Evolutionary conservation across 2,797 vertebrate species (phyloP).

Genomic region (Apogon talboti): DNA sequence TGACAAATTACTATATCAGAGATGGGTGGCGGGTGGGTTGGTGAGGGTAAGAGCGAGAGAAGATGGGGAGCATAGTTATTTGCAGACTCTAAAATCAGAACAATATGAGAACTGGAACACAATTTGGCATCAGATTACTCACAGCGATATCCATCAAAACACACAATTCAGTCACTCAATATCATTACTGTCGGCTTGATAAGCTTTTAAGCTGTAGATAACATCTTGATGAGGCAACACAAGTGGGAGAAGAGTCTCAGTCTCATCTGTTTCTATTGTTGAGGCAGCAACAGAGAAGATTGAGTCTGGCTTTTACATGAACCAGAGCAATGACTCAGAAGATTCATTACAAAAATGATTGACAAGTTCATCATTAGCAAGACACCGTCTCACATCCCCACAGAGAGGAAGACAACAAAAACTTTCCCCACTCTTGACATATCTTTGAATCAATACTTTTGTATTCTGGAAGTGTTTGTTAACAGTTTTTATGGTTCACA

Average conservation of each 20-base stretch:
- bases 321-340: slow-evolving; percentile 31
- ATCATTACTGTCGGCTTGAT: slow-evolving; percentile 76
- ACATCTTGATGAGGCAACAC: slow-evolving; percentile 75
- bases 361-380: slow-evolving; percentile 55
- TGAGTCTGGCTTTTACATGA: slow-evolving; percentile 13
- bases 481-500: background rate
- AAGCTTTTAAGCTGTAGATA: slow-evolving; percentile 78
- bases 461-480: slow-evolving; percentile 28
- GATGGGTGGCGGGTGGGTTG: slow-evolving; percentile 10
- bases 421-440: slow-evolving; percentile 25
- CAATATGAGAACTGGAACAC: slow-evolving; percentile 77
- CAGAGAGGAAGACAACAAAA: slow-evolving; percentile 26
- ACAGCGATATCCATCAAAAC: slow-evolving; percentile 80
- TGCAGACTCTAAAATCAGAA: slow-evolving; percentile 69
- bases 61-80: slow-evolving; percentile 61
- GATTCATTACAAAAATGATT: slow-evolving; percentile 59
- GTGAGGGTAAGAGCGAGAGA: slow-evolving; percentile 40
- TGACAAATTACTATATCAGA: slow-evolving; percentile 75
- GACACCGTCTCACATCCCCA: slow-evolving; percentile 5
- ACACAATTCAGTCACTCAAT: slow-evolving; percentile 79
- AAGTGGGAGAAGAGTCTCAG: slow-evolving; percentile 59
- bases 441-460: slow-evolving; percentile 28
- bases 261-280: slow-evolving; percentile 64
- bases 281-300: slow-evolving; percentile 49
- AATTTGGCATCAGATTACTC: slow-evolving; percentile 80